phyloP scores from a whole-genome alignment of 2,113 vertebrate genomes.

The Oplegnathus fasciatus region DNA sequence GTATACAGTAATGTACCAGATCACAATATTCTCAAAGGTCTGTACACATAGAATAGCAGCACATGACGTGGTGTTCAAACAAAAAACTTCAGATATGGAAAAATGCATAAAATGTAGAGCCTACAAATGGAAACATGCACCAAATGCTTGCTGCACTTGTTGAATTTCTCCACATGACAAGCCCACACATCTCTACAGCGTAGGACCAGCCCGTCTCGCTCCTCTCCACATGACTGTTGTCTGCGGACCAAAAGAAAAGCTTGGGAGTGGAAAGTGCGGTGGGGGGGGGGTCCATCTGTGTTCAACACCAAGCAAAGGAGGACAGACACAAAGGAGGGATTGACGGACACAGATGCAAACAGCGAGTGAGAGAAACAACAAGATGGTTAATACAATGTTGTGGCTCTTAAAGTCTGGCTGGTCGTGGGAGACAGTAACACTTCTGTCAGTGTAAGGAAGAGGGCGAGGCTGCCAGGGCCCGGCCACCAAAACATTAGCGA shows the following conservation, averaged over 20 bases:
- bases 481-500: constrained; percentile 65
- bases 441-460: constrained; percentile 63
- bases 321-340: constrained; percentile 73
- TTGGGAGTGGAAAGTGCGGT: constrained; percentile 30
- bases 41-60: background rate
- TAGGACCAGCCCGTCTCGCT: constrained; percentile 24
- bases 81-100: background rate
- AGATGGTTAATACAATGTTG: constrained; percentile 71
- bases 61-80: background rate
- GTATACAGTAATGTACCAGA: background rate
- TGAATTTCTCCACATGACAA: constrained; percentile 49
- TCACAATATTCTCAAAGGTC: background rate
- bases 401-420: constrained; percentile 51
- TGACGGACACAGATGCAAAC: constrained; percentile 62
- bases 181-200: constrained; percentile 51
- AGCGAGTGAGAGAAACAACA: constrained; percentile 62
- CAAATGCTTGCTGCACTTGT: constrained; percentile 8
- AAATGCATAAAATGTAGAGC: constrained; percentile 21
- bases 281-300: constrained; percentile 65
- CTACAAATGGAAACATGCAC: constrained; percentile 46
- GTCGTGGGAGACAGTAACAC: constrained; percentile 66
- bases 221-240: constrained; percentile 37
- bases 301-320: constrained; percentile 55
- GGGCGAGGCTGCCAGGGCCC: constrained; percentile 47
- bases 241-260: constrained; percentile 23